Conservation (phyloP, 2,113 vertebrate genomes). For the Percopsis transmontana region DNA sequence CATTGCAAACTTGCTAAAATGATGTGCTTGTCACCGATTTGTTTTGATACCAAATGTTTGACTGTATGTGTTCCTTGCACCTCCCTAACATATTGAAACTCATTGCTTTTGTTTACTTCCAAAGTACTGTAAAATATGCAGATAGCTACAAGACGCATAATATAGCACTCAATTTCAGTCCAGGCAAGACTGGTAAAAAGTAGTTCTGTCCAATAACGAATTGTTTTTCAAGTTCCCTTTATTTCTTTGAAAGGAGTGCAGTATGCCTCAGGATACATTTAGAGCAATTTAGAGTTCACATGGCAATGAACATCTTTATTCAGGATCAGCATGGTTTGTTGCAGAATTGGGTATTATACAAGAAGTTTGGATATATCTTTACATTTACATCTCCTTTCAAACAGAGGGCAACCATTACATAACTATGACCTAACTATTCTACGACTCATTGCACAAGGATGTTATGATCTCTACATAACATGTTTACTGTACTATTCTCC, state of each 20-base stretch:
- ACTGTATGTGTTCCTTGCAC: too few species aligned
- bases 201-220: background rate
- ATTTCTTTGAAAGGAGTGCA: constrained; percentile 12
- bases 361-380: background rate
- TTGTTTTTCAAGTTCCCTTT: background rate
- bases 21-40: constrained; percentile 13
- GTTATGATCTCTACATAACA: background rate
- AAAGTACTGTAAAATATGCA: too few species aligned
- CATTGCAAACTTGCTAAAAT: background rate
- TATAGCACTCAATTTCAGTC: background rate
- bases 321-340: background rate
- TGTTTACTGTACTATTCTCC: background rate
- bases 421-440: background rate
- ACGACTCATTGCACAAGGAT: background rate
- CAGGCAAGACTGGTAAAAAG: constrained; percentile 8
- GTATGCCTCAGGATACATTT: constrained; percentile 13
- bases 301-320: background rate
- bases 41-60: too few species aligned
- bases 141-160: too few species aligned
- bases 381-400: background rate
- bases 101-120: too few species aligned
- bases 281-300: background rate
- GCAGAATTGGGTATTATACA: too few species aligned
- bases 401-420: background rate
- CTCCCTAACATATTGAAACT: too few species aligned